A percentile compares a stretch with the other conserved stretches of the same genome.
Evolutionary conservation across 1,140 invertebrate species (phyloP).

Genomic region (Aphelenchoides avenae): DNA sequence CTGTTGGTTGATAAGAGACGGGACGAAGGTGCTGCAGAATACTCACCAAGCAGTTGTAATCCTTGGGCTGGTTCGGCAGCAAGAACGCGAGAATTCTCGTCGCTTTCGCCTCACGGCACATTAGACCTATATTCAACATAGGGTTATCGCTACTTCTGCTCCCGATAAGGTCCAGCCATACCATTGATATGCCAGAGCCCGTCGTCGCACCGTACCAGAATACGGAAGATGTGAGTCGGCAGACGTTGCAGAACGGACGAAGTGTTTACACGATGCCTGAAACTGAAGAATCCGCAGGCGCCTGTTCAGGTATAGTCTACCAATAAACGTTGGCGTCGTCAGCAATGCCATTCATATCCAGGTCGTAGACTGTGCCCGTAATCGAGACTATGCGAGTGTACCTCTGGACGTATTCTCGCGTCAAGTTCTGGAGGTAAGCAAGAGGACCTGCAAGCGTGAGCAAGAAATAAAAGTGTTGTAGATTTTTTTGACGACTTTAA

Average conservation of each 20-base stretch:
- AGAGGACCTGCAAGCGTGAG: conserved; percentile 32
- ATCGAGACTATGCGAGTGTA: conserved; percentile 28
- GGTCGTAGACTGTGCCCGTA: conserved; percentile 37
- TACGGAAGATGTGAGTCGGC: conserved; percentile 37
- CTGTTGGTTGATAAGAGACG: neutral
- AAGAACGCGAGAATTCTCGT: conserved; percentile 40
- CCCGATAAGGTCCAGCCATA: no score
- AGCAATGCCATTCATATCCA: conserved; percentile 35
- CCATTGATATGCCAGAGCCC: conserved; percentile 35
- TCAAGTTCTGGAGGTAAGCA: conserved; percentile 35
- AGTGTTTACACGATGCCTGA: no score
- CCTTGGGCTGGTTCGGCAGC: conserved; percentile 25
- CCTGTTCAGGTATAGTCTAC: conserved; percentile 2
- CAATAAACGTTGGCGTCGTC: conserved; percentile 21
- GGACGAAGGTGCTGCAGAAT: conserved; percentile 8
- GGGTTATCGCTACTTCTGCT: no score
- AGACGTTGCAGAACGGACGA: no score
- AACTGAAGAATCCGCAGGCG: neutral
- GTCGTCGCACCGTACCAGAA: conserved; percentile 39
- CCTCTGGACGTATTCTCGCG: conserved; percentile 24
- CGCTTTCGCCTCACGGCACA: conserved; percentile 20
- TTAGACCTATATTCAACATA: no score
- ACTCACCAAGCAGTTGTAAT: conserved; percentile 40
- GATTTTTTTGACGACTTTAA: neutral
- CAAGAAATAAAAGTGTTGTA: neutral